phyloP scores from a whole-genome alignment of 2,888 invertebrate species.

The Papilio protenor region DNA sequence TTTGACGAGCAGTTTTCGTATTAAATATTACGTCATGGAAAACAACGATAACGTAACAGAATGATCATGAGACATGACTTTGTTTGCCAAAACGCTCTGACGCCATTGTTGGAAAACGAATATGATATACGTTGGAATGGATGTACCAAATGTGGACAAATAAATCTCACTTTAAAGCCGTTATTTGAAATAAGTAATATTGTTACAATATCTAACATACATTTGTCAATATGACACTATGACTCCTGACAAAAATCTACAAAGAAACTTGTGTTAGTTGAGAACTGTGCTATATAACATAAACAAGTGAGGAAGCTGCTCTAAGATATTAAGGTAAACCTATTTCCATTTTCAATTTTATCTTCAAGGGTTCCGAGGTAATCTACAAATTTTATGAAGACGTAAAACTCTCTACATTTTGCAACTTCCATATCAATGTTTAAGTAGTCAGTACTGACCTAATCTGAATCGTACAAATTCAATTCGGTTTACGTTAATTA shows the following conservation, averaged over 20 bases:
- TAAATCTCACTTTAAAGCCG: neutral
- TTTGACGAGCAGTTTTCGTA: conserved; percentile 36
- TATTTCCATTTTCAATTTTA: no score
- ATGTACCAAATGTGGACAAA: neutral
- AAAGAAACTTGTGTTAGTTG: no score
- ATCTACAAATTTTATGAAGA: no score
- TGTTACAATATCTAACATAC: neutral
- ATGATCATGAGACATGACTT: conserved; percentile 13
- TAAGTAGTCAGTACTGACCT: neutral
- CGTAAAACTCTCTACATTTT: neutral
- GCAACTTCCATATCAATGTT: neutral
- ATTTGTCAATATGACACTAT: neutral
- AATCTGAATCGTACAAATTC: neutral
- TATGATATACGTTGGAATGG: neutral
- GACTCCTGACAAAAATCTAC: neutral
- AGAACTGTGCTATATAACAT: no score
- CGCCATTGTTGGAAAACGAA: conserved; percentile 24
- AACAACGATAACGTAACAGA: conserved; percentile 40
- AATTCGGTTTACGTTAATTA: neutral
- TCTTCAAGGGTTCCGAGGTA: no score
- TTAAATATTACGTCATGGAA: conserved; percentile 40
- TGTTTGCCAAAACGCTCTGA: conserved; percentile 23
- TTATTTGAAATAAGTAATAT: neutral
- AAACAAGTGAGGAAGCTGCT: neutral
- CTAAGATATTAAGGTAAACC: no score